Percentiles rank a stretch among this genome's conserved stretches.
Conservation (phyloP, 2,888 invertebrate genomes). For the Chaetoderma sp. region DNA sequence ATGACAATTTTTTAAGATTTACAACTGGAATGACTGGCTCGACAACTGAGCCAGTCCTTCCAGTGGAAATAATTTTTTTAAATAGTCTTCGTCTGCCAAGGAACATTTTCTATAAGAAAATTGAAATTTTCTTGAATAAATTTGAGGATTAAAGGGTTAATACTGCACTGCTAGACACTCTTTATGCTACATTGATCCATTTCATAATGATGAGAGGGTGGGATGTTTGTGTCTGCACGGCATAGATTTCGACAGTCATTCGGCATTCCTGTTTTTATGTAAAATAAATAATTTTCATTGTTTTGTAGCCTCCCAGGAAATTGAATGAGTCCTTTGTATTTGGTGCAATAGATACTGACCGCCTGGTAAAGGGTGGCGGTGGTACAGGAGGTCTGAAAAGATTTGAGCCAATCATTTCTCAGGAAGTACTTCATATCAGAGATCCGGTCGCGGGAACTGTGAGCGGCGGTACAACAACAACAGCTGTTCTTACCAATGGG, state of each 20-base stretch:
- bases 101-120: too few relatives aligned
- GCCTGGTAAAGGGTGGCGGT: constrained; percentile 68
- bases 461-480: too few relatives aligned
- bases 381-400: constrained; percentile 71
- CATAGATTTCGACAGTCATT: neutral
- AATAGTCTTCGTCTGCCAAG: too few relatives aligned
- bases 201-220: too few relatives aligned
- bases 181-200: too few relatives aligned
- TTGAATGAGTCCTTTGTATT: constrained; percentile 2
- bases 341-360: constrained; percentile 30
- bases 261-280: neutral
- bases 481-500: neutral
- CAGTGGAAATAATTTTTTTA: too few relatives aligned
- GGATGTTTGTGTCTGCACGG: neutral
- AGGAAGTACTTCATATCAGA: constrained; percentile 42
- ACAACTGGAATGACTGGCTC: too few relatives aligned
- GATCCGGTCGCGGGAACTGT: constrained; percentile 13
- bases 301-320: neutral
- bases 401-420: constrained; percentile 51
- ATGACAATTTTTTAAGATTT: too few relatives aligned
- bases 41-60: too few relatives aligned
- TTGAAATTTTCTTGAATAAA: too few relatives aligned
- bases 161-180: too few relatives aligned
- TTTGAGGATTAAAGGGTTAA: too few relatives aligned
- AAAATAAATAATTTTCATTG: neutral